These are phyloP conservation scores for Lumbricus terrestris DNA, from an alignment of 2,888 invertebrate genomes.

Conservation along the genomic window DNA sequence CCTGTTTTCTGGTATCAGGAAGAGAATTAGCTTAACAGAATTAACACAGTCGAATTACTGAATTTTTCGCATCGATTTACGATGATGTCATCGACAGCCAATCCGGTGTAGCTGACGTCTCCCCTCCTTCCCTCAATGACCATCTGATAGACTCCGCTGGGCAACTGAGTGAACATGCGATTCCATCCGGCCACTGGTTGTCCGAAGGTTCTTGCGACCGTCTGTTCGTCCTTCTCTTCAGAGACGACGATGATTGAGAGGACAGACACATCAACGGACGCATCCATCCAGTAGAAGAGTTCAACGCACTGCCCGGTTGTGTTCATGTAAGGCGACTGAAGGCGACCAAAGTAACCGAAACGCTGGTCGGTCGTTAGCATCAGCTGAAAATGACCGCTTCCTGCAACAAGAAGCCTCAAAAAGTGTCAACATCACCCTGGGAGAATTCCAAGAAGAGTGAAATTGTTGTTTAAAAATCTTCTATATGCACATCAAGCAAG, in stretches of 20 bases:
- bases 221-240: constrained; percentile 13
- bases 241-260: constrained; percentile 18
- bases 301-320: constrained; percentile 20
- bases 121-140: constrained; percentile 16
- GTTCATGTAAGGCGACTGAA: constrained; percentile 16
- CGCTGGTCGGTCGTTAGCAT: background rate
- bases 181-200: constrained; percentile 7
- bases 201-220: background rate
- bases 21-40: too few relatives aligned
- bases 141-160: background rate
- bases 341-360: background rate
- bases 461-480: background rate
- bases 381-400: background rate
- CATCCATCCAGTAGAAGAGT: constrained; percentile 22
- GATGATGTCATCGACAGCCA: constrained; percentile 20
- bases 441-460: background rate
- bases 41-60: background rate
- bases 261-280: constrained; percentile 4
- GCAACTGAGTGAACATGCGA: background rate
- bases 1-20: too few relatives aligned
- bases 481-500: background rate
- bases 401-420: too few relatives aligned
- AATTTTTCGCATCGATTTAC: constrained; percentile 6
- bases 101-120: background rate
- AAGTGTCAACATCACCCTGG: background rate